Evolutionary conservation across 2,113 vertebrate species (phyloP), one percentile per base, ranked within the genome.

Genomic region (Cololabis saira): DNA sequence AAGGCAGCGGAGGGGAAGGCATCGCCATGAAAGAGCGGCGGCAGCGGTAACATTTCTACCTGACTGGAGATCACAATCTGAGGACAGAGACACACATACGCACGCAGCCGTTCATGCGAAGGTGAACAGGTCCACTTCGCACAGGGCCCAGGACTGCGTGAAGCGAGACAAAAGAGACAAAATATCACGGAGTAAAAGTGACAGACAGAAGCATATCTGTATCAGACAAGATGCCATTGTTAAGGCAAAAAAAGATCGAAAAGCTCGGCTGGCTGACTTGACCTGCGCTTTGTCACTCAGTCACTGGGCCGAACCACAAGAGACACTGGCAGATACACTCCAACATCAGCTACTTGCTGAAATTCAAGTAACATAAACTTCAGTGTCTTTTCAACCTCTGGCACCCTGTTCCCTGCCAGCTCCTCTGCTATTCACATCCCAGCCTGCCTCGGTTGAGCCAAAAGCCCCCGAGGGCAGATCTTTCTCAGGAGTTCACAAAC

Each of bases 41-140:
- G 61, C 66, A 41, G 72, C 69, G n/a, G 66, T 61, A 74, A 81
- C 83, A 44, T 84, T 66, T 68, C 81, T 58, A 83, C 71, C 81
- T 70, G 74, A 81, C 76, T 79, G 87, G 76, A 84, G 88, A 91
- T 92, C 78, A 62, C 80, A 84, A 91, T 91, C 90, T 49, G 69
- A 62, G 50, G 68, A 76, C 70, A 64, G 53, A 51, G n/a, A 64
- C 55, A 37, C 71, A 80, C 47, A 73, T n/a, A 64, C 55, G 30
- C 71, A 80, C 47, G 71, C 59, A 62, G 55, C 62, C 77, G 67
- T 61, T 58, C 48, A 45, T 48, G 67, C 58, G 65, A 50, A 61
- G 60, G 61, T 48, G 59, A 52, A 54, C 12, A 37, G 44, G 49
- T 18, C 17, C 12, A 44, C 64, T 56, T 60, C 44, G 24, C 7